phyloP scores from a whole-genome alignment of 2,888 invertebrate species.

The Aethes cnicana region DNA sequence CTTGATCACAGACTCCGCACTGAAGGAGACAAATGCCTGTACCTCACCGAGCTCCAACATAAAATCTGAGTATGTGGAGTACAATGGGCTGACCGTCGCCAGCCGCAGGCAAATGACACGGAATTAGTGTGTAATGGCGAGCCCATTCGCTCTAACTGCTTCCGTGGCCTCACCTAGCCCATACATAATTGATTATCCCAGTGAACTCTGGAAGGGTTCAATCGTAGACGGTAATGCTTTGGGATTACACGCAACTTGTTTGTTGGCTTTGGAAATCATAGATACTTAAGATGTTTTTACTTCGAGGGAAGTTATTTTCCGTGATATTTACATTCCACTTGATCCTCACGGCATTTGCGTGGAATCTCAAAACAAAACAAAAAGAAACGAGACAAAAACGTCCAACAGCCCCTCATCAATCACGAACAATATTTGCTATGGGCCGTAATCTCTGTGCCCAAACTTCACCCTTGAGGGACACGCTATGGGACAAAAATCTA shows the following conservation, averaged over 20 bases:
- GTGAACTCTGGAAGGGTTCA: constrained; percentile 27
- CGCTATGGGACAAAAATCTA: constrained; percentile 77
- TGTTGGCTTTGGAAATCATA: not conserved
- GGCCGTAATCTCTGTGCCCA: constrained; percentile 76
- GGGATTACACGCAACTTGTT: constrained; percentile 8
- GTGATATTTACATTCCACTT: constrained; percentile 16
- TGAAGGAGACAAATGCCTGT: constrained; percentile 16
- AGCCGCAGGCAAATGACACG: constrained; percentile 31
- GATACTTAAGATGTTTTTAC: not conserved
- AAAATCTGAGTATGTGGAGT: constrained; percentile 28
- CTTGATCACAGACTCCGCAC: not conserved
- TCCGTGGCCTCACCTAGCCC: constrained; percentile 32
- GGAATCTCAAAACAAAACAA: constrained; percentile 50
- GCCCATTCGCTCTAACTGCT: constrained; percentile 31
- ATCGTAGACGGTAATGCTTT: constrained; percentile 8
- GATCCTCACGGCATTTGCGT: constrained; percentile 16
- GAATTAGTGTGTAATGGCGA: constrained; percentile 31
- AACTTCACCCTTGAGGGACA: constrained; percentile 69
- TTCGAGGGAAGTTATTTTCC: constrained; percentile 15
- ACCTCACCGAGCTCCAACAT: constrained; percentile 5
- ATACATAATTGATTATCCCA: constrained; percentile 29
- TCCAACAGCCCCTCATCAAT: constrained; percentile 64
- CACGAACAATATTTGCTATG: constrained; percentile 77
- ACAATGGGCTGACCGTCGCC: constrained; percentile 25
- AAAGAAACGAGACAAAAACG: constrained; percentile 53